These are phyloP conservation scores for Butorides virescens DNA, from an alignment of 2,113 vertebrate species.

Conservation along the genomic window DNA sequence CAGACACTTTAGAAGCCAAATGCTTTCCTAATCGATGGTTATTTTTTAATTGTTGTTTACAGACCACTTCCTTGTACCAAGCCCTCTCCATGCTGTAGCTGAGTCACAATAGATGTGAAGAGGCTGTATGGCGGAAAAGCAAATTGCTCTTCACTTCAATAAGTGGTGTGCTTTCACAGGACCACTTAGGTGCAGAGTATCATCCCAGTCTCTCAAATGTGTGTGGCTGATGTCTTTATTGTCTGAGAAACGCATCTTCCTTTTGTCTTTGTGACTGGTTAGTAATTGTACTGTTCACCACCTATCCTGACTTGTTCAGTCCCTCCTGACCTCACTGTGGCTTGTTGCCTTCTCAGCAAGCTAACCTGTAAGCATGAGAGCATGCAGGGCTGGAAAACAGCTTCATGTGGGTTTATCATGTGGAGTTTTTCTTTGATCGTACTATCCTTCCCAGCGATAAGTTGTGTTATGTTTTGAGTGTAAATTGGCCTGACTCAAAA, in stretches of 20 bases:
- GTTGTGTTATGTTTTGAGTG: background rate
- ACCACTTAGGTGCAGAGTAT: background rate
- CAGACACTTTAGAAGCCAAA: background rate
- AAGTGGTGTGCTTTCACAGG: background rate
- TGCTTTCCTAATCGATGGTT: background rate
- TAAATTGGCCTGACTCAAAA: background rate
- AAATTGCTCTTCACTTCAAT: slow-evolving; percentile 9
- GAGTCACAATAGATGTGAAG: background rate
- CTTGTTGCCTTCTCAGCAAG: background rate
- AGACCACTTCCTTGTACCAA: background rate
- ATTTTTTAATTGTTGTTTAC: slow-evolving; percentile 43
- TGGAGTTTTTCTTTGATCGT: background rate
- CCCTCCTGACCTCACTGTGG: background rate
- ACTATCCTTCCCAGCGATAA: background rate
- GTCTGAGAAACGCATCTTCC: background rate
- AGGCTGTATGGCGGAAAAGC: slow-evolving; percentile 3
- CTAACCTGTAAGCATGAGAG: background rate
- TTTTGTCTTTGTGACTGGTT: background rate
- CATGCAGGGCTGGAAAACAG: background rate
- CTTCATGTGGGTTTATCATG: background rate
- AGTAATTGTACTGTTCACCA: background rate
- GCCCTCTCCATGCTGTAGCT: background rate
- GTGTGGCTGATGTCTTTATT: background rate
- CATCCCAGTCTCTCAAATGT: background rate
- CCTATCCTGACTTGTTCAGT: background rate